phyloP scores from a whole-genome alignment of 2,113 vertebrate genomes.

The Pseudorasbora parva region DNA sequence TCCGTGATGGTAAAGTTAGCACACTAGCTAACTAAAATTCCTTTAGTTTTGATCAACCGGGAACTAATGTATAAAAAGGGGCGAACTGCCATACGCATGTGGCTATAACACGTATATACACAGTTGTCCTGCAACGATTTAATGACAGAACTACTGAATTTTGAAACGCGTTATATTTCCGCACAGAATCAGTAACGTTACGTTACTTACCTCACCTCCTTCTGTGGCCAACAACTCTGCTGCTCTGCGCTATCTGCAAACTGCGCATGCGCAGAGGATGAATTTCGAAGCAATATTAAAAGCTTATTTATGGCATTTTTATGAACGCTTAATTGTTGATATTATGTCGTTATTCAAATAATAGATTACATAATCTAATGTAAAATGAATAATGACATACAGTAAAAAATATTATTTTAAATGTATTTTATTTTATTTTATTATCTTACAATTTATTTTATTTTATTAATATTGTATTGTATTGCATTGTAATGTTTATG shows the following conservation, averaged over 20 bases:
- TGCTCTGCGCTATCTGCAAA: neutral
- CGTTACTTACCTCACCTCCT: constrained; percentile 35
- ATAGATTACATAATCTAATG: neutral
- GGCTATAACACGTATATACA: neutral
- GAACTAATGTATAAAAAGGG: neutral
- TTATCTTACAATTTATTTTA: no score
- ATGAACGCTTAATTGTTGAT: neutral
- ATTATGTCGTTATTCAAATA: neutral
- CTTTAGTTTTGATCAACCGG: constrained; percentile 8
- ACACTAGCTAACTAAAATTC: constrained; percentile 33
- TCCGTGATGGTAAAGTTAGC: constrained; percentile 34
- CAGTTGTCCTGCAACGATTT: neutral
- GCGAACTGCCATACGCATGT: neutral
- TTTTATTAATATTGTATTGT: neutral
- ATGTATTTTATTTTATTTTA: no score
- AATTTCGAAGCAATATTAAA: neutral
- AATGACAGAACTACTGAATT: neutral
- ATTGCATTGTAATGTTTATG: neutral
- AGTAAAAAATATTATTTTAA: no score
- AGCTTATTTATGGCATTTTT: neutral
- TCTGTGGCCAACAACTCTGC: constrained; percentile 33
- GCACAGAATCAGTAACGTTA: neutral
- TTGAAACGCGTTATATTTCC: neutral
- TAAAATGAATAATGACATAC: neutral
- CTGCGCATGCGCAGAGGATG: constrained; percentile 45